phyloP scores from a whole-genome alignment of 2,797 vertebrate species.

The Carcharodon carcharias region DNA sequence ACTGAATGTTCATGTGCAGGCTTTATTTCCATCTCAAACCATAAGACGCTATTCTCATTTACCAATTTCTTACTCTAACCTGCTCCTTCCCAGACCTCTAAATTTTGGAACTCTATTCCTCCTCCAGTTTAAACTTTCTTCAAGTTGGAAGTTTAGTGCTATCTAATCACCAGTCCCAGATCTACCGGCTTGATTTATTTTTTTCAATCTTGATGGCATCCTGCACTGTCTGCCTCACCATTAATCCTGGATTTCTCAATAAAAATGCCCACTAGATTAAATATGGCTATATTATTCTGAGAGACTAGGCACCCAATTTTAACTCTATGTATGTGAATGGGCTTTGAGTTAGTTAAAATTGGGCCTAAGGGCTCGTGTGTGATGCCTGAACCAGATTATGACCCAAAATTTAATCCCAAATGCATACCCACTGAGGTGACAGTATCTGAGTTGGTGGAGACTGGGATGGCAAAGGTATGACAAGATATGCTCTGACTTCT shows the following conservation, averaged over 20 bases:
- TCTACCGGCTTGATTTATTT: neutral
- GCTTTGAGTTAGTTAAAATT: no score
- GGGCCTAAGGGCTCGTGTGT: no score
- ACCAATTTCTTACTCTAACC: neutral
- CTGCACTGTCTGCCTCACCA: neutral
- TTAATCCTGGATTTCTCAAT: neutral
- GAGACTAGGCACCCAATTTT: neutral
- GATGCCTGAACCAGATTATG: no score
- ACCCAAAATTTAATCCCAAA: no score
- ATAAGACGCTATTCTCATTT: neutral
- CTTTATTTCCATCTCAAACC: neutral
- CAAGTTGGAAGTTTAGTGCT: neutral
- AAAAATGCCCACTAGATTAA: neutral
- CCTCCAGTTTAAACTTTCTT: neutral
- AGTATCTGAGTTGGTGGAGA: no score
- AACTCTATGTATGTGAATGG: no score
- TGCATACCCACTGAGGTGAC: no score
- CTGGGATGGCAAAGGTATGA: no score
- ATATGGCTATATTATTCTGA: neutral
- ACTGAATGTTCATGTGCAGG: neutral
- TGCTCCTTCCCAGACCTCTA: neutral
- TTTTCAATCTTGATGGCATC: neutral
- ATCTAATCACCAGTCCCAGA: neutral
- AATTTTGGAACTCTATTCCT: neutral
- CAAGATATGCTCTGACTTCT: no score